Conservation (phyloP, 2,888 invertebrate genomes). For the Latrodectus hesperus region DNA sequence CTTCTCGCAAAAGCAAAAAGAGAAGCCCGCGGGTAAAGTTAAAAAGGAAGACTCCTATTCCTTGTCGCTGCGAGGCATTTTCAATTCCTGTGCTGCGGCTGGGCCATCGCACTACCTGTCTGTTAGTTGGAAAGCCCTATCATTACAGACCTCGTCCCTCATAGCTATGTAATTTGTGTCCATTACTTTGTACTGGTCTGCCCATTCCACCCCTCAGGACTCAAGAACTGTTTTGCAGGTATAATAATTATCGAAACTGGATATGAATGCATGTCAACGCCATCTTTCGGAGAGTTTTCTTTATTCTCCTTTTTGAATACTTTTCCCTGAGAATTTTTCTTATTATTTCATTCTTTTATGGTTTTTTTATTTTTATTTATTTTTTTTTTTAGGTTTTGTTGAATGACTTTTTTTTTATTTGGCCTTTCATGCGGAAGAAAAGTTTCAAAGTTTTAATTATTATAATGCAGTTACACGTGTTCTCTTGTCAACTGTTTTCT, state of each 20-base stretch:
- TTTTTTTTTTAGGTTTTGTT: not conserved
- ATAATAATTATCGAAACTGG: constrained; percentile 68
- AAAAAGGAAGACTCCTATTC: constrained; percentile 45
- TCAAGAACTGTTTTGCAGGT: constrained; percentile 62
- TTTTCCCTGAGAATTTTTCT: not conserved
- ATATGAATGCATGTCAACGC: constrained; percentile 67
- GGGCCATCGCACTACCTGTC: constrained; percentile 52
- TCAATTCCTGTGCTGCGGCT: constrained; percentile 45
- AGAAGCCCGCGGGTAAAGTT: constrained; percentile 35
- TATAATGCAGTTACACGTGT: constrained; percentile 19
- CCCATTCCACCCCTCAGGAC: constrained; percentile 36
- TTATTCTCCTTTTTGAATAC: not conserved
- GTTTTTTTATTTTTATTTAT: not conserved
- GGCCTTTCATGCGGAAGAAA: constrained; percentile 24
- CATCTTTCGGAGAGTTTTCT: constrained; percentile 53
- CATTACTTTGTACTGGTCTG: constrained; percentile 63
- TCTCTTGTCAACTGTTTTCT: constrained; percentile 15
- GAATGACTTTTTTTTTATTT: not conserved
- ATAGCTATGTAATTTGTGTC: constrained; percentile 66
- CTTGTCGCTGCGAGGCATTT: constrained; percentile 53
- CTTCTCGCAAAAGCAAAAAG: constrained; percentile 1
- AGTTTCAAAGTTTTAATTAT: constrained; percentile 25
- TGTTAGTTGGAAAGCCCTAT: constrained; percentile 64
- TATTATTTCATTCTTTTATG: too few relatives aligned
- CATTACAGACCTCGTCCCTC: constrained; percentile 57